These are phyloP conservation scores for Artemisiospiza belli DNA, from an alignment of 2,113 vertebrate species.

Conservation along the genomic window DNA sequence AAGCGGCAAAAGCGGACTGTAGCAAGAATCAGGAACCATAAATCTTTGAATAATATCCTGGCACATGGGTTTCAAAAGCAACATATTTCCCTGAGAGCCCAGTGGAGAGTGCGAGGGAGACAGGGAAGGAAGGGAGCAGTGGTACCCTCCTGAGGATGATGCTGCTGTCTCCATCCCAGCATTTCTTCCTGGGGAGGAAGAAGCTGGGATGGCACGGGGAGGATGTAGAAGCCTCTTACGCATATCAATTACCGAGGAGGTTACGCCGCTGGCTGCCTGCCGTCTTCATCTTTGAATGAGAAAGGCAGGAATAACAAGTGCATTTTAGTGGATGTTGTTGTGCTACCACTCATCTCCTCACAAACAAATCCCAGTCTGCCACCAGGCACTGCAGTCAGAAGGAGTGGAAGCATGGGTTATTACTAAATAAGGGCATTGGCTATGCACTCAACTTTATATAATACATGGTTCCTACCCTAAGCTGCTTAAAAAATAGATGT, in stretches of 20 bases:
- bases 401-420: not conserved
- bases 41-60: constrained; percentile 5
- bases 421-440: constrained; percentile 37
- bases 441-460: not conserved
- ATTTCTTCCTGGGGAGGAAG: not conserved
- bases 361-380: not conserved
- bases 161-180: accelerated
- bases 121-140: not conserved
- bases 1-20: not conserved
- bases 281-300: not conserved
- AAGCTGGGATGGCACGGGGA: not conserved
- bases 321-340: not conserved
- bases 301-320: not conserved
- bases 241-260: not conserved
- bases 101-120: not conserved
- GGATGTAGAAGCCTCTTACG: not conserved
- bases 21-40: not conserved
- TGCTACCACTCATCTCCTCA: not conserved
- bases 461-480: not conserved
- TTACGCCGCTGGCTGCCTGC: not conserved
- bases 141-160: not conserved
- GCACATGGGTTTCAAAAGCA: not conserved
- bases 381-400: not conserved
- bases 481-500: not conserved
- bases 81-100: not conserved